These are phyloP conservation scores for Zaprionus lachaisei DNA, from an alignment of 1,140 invertebrate species.

Conservation along the genomic window DNA sequence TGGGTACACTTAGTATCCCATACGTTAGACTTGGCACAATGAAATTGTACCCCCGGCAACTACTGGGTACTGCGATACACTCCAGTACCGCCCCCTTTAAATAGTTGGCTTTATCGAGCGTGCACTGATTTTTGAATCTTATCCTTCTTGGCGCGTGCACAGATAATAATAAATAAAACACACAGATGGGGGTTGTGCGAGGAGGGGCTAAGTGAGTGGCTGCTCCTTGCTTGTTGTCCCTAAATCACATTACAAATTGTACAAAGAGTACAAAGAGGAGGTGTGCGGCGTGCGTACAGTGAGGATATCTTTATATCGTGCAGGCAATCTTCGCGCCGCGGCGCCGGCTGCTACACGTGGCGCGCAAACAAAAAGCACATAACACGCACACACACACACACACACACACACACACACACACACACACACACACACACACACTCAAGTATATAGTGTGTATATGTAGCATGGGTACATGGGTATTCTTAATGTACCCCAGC, in stretches of 20 bases:
- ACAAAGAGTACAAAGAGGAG: not conserved
- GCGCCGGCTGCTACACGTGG: slow-evolving; percentile 16
- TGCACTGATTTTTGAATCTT: slow-evolving; percentile 4
- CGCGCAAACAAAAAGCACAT: slow-evolving; percentile 5
- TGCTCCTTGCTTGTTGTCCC: not conserved
- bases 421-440: not conserved
- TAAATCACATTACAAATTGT: slow-evolving; percentile 5
- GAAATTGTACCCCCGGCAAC: not conserved
- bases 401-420: slow-evolving; percentile 4
- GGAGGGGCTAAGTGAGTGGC: not conserved
- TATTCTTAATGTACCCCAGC: not conserved
- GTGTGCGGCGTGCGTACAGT: not conserved
- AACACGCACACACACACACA: slow-evolving; percentile 3
- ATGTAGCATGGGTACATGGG: not conserved
- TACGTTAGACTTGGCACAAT: not conserved
- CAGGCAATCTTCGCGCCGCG: not conserved
- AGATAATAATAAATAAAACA: slow-evolving; percentile 7
- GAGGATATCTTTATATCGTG: not conserved
- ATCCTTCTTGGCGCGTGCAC: slow-evolving; percentile 1
- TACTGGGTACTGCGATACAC: not conserved
- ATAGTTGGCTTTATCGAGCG: slow-evolving; percentile 1
- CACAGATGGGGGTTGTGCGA: not conserved
- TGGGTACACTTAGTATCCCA: not conserved
- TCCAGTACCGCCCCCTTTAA: not conserved
- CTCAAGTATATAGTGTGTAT: not conserved